Conservation (phyloP, 2,113 vertebrate species). For the Lampris incognitus region DNA sequence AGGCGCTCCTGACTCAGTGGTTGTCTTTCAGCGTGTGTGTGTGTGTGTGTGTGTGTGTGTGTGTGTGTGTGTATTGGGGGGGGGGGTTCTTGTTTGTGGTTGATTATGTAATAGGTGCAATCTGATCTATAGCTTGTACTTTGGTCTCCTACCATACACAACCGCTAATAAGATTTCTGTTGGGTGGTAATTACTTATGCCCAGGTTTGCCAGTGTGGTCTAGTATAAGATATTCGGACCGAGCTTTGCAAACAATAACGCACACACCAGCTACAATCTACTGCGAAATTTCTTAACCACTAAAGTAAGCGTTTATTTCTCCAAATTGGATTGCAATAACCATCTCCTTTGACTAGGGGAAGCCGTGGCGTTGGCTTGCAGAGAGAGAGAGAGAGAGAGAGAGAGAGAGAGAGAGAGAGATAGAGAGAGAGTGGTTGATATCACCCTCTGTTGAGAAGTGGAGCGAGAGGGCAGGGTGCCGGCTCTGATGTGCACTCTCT, state of each 20-base stretch:
- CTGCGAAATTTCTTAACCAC: conserved; percentile 30
- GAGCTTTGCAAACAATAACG: conserved; percentile 49
- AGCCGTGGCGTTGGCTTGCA: conserved; percentile 21
- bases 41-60: not conserved
- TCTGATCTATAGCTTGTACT: conserved; percentile 34
- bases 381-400: too few relatives aligned
- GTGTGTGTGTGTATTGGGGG: not conserved
- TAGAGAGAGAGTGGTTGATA: not conserved
- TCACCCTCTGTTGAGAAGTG: not conserved
- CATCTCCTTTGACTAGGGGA: conserved; percentile 20
- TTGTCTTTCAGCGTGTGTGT: conserved; percentile 45
- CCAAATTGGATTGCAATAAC: conserved; percentile 32
- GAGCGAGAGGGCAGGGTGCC: conserved; percentile 13
- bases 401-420: too few relatives aligned
- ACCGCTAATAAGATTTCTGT: conserved; percentile 63
- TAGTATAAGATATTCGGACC: conserved; percentile 43
- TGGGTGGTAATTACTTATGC: conserved; percentile 49
- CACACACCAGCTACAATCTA: conserved; percentile 15
- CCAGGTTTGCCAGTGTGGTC: conserved; percentile 34
- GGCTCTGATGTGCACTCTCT: not conserved
- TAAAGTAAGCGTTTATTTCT: conserved; percentile 48
- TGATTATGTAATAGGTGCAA: conserved; percentile 58
- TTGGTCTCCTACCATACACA: conserved; percentile 16
- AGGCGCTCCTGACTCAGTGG: conserved; percentile 17
- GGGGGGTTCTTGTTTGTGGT: conserved; percentile 51